phyloP scores from a whole-genome alignment of 2,113 vertebrate genomes.

The Triplophysa tibetana region DNA sequence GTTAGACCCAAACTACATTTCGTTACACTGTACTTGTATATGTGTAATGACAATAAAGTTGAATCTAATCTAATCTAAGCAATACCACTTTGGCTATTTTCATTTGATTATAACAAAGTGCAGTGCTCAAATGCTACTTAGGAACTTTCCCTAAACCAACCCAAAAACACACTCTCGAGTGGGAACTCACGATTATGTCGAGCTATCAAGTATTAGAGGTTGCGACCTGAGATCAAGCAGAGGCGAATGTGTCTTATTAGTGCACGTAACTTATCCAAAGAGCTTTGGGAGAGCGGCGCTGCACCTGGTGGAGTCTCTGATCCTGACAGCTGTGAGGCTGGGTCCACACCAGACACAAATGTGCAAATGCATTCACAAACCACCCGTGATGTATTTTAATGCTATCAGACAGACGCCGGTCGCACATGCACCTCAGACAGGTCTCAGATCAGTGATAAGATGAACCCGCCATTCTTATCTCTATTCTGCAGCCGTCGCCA shows the following conservation, averaged over 20 bases:
- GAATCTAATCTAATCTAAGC: too few species aligned
- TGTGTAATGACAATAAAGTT: too few species aligned
- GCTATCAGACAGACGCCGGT: conserved; percentile 26
- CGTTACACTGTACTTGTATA: too few species aligned
- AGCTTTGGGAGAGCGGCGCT: conserved; percentile 26
- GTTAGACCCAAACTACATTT: too few species aligned
- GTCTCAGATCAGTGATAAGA: conserved; percentile 1
- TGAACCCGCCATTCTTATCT: conserved; percentile 10
- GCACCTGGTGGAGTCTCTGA: conserved; percentile 44
- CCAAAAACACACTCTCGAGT: not conserved
- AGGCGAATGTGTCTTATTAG: conserved; percentile 18
- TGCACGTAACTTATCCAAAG: not conserved
- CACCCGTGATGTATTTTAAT: conserved; percentile 26
- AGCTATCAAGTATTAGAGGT: conserved; percentile 29
- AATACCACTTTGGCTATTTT: not conserved
- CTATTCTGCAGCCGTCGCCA: conserved; percentile 2
- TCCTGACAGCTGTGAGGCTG: conserved; percentile 32
- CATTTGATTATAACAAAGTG: too few species aligned
- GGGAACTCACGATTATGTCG: not conserved
- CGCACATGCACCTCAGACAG: not conserved
- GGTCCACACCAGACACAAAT: conserved; percentile 7
- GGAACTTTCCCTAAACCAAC: too few species aligned
- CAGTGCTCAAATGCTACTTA: not conserved
- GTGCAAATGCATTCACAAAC: conserved; percentile 20
- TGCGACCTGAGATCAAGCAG: conserved; percentile 33